A percentile compares a stretch with the other conserved stretches of the same genome.
These are phyloP conservation scores for Saimiri boliviensis DNA, from an alignment of 2,113 vertebrate species.

Conservation along the genomic window DNA sequence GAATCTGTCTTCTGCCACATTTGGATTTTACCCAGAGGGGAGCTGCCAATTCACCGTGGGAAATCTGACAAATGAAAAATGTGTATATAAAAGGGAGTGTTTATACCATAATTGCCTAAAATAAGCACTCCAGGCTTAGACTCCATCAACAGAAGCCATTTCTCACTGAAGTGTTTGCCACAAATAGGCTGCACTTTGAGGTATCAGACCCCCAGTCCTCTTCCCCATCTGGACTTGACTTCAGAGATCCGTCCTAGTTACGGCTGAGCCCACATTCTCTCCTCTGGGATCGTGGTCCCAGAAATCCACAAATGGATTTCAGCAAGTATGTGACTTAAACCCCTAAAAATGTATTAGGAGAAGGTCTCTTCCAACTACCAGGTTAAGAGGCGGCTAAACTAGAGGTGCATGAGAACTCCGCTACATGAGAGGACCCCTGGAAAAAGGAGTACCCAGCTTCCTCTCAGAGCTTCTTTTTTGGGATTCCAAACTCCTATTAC, in stretches of 20 bases:
- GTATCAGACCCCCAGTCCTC: not conserved
- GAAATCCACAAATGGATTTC: not conserved
- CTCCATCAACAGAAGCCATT: not conserved
- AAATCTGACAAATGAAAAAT: constrained; percentile 39
- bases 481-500: not conserved
- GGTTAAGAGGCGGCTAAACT: not conserved
- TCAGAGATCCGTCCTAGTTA: not conserved
- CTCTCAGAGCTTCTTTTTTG: not conserved
- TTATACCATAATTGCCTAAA: not conserved
- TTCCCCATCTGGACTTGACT: not conserved
- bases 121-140: not conserved
- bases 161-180: not conserved
- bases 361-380: not conserved
- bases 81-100: not conserved
- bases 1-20: not conserved
- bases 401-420: not conserved
- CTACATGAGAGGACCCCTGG: not conserved
- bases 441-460: not conserved
- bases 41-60: not conserved
- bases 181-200: not conserved
- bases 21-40: not conserved
- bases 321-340: not conserved
- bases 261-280: not conserved
- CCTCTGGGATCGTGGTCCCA: not conserved
- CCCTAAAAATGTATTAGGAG: not conserved